Base-by-base conservation (phyloP, 2,797 vertebrate genomes). In the Halcyon badia region DNA sequence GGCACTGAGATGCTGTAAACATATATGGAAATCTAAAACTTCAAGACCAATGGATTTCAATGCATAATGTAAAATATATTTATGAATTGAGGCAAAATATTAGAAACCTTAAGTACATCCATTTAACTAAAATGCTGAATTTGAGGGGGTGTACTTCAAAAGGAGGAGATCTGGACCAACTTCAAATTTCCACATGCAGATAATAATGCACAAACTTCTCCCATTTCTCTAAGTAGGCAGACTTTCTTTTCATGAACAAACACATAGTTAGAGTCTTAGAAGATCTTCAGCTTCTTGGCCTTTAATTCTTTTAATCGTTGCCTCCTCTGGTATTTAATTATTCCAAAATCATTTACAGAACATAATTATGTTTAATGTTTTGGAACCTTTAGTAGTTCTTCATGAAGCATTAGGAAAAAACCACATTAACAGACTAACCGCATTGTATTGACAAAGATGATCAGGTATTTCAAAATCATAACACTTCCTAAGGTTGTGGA, bases 1-100 rank as follows among this genome's bases (percentile, higher is more conserved):
- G 44, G 13, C 14, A 44, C n/a, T 71, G 65, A 87, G 28, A 24
- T 85, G 22, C 41, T 54, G 1, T 54, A 49, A 70, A 26, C 6
- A 15, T 64, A 24, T 4, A 6, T 19, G 25, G 16, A 65, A 82
- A 72, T 85, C 51, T 5, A 65, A 84, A 79, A 37, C 26, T 51
- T 92, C 44, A 93, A 71, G 52, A 54, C 6, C 9, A 39, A 1
- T 39, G 51, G 35, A 51, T 82, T 90, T 52, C 57, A 61, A 54
- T n/a, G 37, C 0, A 0, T 73, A 26, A 51, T 71, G 24, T 84
- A 75, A 81, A 86, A 44, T 70, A 79, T 0, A 0, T 46, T 5
- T 73, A 70, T 77, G 30, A 54, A 58, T 83, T 35, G 70, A 81
- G 31, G 26, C 22, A 44, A 75, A 68, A 21, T 19, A 16, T 6